A percentile compares a stretch with the other conserved stretches of the same genome.
phyloP scores from a whole-genome alignment of 2,113 vertebrate genomes.

The Burhinus bistriatus region DNA sequence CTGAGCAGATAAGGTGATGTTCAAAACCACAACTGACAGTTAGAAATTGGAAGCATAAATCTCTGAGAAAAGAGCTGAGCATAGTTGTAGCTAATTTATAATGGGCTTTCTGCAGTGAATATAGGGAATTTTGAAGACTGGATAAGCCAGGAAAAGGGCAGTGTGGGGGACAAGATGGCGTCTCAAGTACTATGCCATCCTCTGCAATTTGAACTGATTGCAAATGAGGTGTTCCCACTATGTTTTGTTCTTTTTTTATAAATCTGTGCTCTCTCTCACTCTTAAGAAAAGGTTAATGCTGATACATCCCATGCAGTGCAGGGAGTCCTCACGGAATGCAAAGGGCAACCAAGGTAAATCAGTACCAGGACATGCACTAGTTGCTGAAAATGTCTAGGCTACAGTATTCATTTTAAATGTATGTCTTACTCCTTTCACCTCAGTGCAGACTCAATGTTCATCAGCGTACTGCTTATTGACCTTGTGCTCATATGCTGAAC shows the following conservation, averaged over 20 bases:
- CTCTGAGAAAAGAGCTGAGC: neutral
- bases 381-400: neutral
- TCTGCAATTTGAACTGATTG: neutral
- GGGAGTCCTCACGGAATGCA: neutral
- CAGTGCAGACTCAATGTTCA: neutral
- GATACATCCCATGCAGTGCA: neutral
- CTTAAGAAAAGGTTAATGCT: neutral
- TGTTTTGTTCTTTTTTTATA: neutral
- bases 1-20: neutral
- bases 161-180: neutral
- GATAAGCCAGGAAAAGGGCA: neutral
- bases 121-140: neutral
- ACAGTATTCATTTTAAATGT: neutral
- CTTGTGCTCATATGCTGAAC: neutral
- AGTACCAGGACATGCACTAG: neutral
- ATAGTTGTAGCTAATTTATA: neutral
- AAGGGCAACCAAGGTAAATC: neutral
- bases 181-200: neutral
- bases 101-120: neutral
- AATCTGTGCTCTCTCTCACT: neutral
- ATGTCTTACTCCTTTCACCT: neutral
- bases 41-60: neutral
- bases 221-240: neutral
- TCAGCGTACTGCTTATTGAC: neutral
- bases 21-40: neutral